phyloP scores from a whole-genome alignment of 2,113 vertebrate genomes.

The Elanoides forficatus region DNA sequence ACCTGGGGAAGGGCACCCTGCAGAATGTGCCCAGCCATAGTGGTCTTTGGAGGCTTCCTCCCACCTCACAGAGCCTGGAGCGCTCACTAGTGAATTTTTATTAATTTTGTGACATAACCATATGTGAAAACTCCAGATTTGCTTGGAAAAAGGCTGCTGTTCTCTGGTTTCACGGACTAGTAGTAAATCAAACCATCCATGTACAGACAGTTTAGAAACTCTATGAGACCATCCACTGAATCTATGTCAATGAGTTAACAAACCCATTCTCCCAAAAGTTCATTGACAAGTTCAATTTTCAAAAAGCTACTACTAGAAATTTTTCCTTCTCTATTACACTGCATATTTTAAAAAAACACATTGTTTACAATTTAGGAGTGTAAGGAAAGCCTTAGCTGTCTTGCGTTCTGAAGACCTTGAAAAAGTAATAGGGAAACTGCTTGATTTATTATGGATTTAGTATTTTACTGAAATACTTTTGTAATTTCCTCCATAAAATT shows the following conservation, averaged over 20 bases:
- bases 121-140: background rate
- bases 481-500: background rate
- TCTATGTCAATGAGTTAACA: background rate
- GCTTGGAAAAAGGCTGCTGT: background rate
- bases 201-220: background rate
- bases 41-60: background rate
- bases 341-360: background rate
- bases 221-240: background rate
- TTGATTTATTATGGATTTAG: conserved; percentile 11
- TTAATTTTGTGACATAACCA: background rate
- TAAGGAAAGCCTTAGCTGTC: background rate
- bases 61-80: background rate
- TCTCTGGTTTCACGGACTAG: background rate
- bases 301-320: background rate
- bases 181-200: background rate
- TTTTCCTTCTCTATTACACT: background rate
- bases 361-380: background rate
- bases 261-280: background rate
- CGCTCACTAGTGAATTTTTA: background rate
- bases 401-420: background rate
- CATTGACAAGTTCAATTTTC: background rate
- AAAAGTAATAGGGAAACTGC: background rate
- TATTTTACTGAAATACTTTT: background rate
- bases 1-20: background rate
- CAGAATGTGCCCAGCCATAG: background rate